Percentiles rank a stretch among this genome's conserved stretches.
Conservation (phyloP, 2,888 invertebrate genomes). For the Cantharis lateralis region DNA sequence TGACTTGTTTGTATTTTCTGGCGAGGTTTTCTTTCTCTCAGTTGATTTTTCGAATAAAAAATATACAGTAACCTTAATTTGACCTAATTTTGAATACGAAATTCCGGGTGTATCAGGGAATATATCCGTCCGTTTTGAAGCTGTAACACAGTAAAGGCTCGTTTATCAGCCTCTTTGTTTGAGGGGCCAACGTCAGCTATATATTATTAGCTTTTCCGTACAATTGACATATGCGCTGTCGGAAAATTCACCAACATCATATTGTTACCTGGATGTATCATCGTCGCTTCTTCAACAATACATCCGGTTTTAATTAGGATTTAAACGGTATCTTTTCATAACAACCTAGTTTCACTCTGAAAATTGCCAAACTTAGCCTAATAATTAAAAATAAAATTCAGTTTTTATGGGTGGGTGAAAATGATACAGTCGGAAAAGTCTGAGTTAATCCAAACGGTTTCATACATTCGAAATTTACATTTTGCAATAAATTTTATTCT, state of each 20-base stretch:
- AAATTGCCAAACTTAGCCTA: no score
- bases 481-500: not conserved
- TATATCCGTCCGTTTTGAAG: constrained; percentile 14
- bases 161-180: constrained; percentile 28
- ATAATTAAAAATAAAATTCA: not conserved
- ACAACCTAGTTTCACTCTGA: not conserved
- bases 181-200: constrained; percentile 20
- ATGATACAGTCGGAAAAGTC: not conserved
- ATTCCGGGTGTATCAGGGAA: constrained; percentile 8
- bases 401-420: not conserved
- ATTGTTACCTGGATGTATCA: constrained; percentile 19
- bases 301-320: constrained; percentile 2
- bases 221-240: constrained; percentile 18
- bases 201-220: constrained; percentile 19
- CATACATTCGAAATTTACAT: not conserved
- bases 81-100: constrained; percentile 12
- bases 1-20: not conserved
- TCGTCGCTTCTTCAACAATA: constrained; percentile 13
- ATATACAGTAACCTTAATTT: constrained; percentile 9
- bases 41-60: not conserved
- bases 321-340: not conserved
- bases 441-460: not conserved
- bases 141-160: constrained; percentile 21
- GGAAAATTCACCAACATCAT: constrained; percentile 25
- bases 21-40: not conserved